Evolutionary conservation across 2,888 invertebrate genomes (phyloP).

Genomic region (Hypomecis atomaria): DNA sequence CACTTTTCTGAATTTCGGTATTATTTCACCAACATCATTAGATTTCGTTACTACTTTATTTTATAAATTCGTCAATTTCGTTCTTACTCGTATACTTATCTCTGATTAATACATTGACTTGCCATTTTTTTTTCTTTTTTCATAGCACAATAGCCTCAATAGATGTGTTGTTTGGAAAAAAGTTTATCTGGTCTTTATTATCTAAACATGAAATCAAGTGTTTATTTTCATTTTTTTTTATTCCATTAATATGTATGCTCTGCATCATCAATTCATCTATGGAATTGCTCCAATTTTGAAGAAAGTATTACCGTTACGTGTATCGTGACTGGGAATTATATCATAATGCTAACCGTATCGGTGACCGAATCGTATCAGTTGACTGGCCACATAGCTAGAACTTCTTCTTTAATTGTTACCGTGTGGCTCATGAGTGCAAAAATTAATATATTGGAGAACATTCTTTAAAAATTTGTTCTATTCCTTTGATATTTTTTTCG

Average conservation of each 20-base stretch:
- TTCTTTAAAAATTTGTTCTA: no score
- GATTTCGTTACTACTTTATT: no score
- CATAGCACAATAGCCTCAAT: no score
- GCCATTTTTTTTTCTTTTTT: no score
- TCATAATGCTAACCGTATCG: conserved; percentile 45
- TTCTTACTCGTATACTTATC: no score
- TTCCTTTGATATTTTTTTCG: no score
- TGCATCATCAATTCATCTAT: background rate
- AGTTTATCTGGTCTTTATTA: background rate
- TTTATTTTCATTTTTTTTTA: background rate
- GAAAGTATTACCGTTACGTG: conserved; percentile 46
- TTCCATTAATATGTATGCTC: background rate
- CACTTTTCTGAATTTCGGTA: no score
- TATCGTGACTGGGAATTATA: conserved; percentile 42
- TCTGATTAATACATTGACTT: no score
- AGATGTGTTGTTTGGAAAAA: no score
- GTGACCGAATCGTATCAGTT: conserved; percentile 39
- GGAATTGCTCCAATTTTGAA: conserved; percentile 16
- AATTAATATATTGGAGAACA: no score
- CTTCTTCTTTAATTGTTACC: conserved; percentile 3
- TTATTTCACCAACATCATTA: no score
- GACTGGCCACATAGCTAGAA: conserved; percentile 30
- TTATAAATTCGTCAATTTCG: no score
- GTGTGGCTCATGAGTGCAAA: background rate
- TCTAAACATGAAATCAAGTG: background rate